Evolutionary conservation across 2,113 vertebrate species (phyloP), one percentile per base, ranked within the genome.

Genomic region (Elephantulus edwardii): DNA sequence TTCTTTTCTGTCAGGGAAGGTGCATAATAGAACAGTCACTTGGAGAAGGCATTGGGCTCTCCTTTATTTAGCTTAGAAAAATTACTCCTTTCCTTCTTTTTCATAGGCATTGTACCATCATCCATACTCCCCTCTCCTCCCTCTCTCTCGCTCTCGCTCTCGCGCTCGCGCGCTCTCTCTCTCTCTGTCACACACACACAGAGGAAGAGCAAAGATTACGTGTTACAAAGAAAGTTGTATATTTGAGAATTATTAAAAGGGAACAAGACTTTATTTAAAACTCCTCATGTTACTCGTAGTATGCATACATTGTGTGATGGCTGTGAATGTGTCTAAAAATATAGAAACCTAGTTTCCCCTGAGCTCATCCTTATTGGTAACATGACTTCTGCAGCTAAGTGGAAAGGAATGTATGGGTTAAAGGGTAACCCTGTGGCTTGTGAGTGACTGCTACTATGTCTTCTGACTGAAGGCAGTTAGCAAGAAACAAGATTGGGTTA

Each of bases 221-320:
- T 94, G 52, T 95, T 95, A 78, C 79, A 91, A 96, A 96, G 95
- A 95, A 95, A 95, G 90, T 86, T 96, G 89, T 96, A 92, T 96
- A 96, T 96, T 96, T 97, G 95, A 86, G 89, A 95, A 71, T 96
- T 87, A 91, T 96, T 96, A 95, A 97, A 97, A 93, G 97, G 96
- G 97, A 98, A 96, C 97, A 98, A 95, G 95, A 54, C 33, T 95
- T 42, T 85, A 75, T 92, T 91, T 91, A 76, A 87, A 81, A 72
- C 96, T 92, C 84, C 86, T 96, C 78, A 42, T 80, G 58, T 94
- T 92, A 83, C 88, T 95, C 96, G 48, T 90, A 95, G 86, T 71
- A 2, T 91, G 83, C 93, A 80, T 90, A 56, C 79, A 89, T 72
- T 90, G 38, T 94, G 75, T 87, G 71, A 94, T 93, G 56, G 77